Evolutionary conservation across 1,140 invertebrate species (phyloP), one percentile per base, ranked within the genome.

Genomic region (Zaprionus ornatus): DNA sequence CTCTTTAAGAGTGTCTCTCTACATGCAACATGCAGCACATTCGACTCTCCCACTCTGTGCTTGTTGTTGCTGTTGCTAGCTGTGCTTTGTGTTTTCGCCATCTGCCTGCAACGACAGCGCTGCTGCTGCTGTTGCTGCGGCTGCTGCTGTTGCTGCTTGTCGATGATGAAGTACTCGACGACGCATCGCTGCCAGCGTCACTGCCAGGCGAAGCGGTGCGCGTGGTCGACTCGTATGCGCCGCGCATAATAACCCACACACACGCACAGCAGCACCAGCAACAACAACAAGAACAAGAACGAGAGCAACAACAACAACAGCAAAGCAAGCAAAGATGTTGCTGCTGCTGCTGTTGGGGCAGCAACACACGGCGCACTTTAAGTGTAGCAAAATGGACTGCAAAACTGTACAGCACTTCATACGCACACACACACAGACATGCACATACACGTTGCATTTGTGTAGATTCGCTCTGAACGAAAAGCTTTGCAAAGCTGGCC

Each of bases 351-450:
- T 52, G 35, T 56, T 71, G 60, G 55, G 17, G 17, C 76, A 80
- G 80, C 79, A 82, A 79, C 80, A 84, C 84, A 76, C 82, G 82
- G 82, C 82, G 82, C 82, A 85, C 82, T 86, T 82, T 79, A 85
- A 85, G 82, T 85, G 82, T 86, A 86, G 82, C 82, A 85, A 82
- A 85, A 82, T 85, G 75, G 75, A 86, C 82, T 85, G 82, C 82
- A 85, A 85, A 85, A 85, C 82, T 86, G 82, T 82, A 86, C 82
- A 82, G 75, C 77, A 79, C 78, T 77, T 72, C 23, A 55, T 37
- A 67, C 56, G 42, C 82, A 78, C 63, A 79, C 65, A 66, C 59
- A 68, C 62, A 52, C 5, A 19, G 27, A 57, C 21, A 19, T 4
- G 56, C 32, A 10, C 5, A 55, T 4, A 55, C 23, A 61, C 45